Evolutionary conservation across 2,797 vertebrate species (phyloP), one percentile per base, ranked within the genome.

Genomic region (Gymnothorax reevesii): DNA sequence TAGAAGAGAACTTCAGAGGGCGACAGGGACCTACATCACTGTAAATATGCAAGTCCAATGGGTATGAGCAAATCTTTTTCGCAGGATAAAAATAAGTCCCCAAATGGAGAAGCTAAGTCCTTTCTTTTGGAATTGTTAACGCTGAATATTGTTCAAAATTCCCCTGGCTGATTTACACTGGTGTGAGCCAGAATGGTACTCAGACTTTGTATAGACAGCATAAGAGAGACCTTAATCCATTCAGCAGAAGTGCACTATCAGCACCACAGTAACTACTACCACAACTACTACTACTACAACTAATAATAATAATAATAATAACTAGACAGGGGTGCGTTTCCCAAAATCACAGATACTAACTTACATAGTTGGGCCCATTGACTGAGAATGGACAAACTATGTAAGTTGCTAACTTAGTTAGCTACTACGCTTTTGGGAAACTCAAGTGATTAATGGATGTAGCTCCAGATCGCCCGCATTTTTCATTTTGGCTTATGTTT

Each of bases 181-280:
- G 57, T 6, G 42, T 9, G 27, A 49, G 27, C 27, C 5, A 10
- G 52, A 73, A 87, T 84, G 75, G 69, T 83, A n/a, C 59, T 60
- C 69, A 49, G 77, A 84, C 54, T 49, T 71, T 57, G 84, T 87
- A 82, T 82, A 66, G 69, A 57, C 20, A 84, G 55, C 60, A 87
- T 77, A 20, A 22, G 77, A 64, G n/a, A 73, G 66, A 25, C 71
- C 62, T 83, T 64, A 71, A 57, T 83, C 69, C 73, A 77, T 71
- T 27, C 25, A 71, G 13, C 59, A 13, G 17, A 60, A 3, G 25
- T 71, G 25, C 12, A 17, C 59, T 15, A 12, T 60, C 4, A 4
- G 12, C 9, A n/a, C 15, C 7, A 7, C 17, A 7, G 22, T n/a
- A 17, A 7, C 17, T 66, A n/a, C 62, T 22, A 66, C 62, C 22